Base-by-base conservation (phyloP, 2,113 vertebrate species). In the Micronycteris hirsuta region DNA sequence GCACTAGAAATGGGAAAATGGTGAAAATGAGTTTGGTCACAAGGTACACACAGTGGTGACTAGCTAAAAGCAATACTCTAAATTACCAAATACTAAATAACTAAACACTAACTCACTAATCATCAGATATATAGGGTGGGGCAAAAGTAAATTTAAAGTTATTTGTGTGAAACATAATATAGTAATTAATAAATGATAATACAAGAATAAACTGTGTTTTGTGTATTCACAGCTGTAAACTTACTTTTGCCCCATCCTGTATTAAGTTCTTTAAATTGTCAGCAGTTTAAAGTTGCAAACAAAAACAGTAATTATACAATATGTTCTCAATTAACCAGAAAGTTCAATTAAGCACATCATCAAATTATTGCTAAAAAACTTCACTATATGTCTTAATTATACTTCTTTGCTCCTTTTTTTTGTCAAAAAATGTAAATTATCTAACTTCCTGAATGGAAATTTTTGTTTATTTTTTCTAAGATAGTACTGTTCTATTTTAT, bases 401-500 rank as follows among this genome's bases (percentile, higher is more conserved):
- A 83, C 61, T 70, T 83, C 54, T 89, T 94, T 86, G 31, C 3
- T 74, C 3, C 5, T 78, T 86, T 36, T 80, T 89, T 80, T 88
- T 86, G 43, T 83, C 11, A 70, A 94, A 85, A 84, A 86, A 54
- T 82, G 0, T 36, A 67, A 3, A 8, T 91, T 85, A 68, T 49
- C 20, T 88, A 88, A 73, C 11, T 86, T 4, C 26, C 33, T 89
- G 26, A 84, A 84, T 65, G 28, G 5, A 95, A 76, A 70, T 36
- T 89, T 90, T 88, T 1, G 77, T 87, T 94, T 68, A 58, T 84
- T 94, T 96, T 91, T 68, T 89, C 38, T 31, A 61, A 38, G 91
- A 78, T n/a, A 89, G 4, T 89, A 38, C 28, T 86, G 5, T 83
- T 81, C 41, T 95, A 93, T 58, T 93, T 97, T 94, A 87, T n/a